Evolutionary conservation across 2,888 invertebrate species (phyloP).

Genomic region (Aquatica leii): DNA sequence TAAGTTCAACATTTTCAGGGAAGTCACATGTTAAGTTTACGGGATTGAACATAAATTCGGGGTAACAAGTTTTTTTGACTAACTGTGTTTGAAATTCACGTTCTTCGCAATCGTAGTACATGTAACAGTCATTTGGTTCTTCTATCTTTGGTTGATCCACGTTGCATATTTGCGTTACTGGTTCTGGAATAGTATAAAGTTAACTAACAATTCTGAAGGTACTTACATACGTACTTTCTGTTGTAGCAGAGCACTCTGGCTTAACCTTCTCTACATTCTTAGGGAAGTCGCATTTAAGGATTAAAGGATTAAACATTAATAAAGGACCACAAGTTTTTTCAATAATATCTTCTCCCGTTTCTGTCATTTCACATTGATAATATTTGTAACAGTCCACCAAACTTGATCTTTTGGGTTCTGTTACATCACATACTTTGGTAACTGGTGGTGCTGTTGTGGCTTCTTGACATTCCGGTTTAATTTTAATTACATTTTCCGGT

Average conservation of each 20-base stretch:
- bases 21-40: background rate
- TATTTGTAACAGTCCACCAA: background rate
- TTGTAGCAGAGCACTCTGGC: background rate
- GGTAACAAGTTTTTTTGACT: background rate
- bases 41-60: conserved; percentile 9
- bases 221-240: no score
- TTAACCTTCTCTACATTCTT: background rate
- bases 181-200: background rate
- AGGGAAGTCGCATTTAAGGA: background rate
- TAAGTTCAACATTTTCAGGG: background rate
- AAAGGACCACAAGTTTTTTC: background rate
- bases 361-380: background rate
- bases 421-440: background rate
- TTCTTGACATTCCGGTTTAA: conserved; percentile 3
- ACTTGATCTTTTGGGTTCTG: background rate
- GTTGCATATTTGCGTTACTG: background rate
- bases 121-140: background rate
- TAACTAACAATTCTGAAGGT: background rate
- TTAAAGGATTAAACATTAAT: background rate
- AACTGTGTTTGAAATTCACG: background rate
- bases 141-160: background rate
- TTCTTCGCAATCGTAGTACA: background rate
- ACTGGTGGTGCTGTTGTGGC: background rate
- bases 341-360: background rate
- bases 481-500: background rate